Conservation (phyloP, 2,113 vertebrate species). For the Podilymbus podiceps region DNA sequence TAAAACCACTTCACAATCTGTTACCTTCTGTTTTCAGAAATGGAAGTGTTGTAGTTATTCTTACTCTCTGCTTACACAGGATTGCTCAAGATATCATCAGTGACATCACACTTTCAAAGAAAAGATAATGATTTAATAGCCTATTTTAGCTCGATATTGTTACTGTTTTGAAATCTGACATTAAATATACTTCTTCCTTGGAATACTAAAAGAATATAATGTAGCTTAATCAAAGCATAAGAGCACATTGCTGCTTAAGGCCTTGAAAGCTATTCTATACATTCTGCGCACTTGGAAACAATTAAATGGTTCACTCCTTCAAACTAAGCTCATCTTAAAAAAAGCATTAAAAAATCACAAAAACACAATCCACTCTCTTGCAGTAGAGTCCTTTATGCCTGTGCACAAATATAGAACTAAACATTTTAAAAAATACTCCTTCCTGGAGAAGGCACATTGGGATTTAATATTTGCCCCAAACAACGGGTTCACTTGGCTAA, state of each 20-base stretch:
- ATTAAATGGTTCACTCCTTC: slow-evolving; percentile 20
- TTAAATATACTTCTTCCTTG: background rate
- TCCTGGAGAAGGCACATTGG: background rate
- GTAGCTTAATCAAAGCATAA: background rate
- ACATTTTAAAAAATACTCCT: slow-evolving; percentile 26
- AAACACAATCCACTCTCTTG: background rate
- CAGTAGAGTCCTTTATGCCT: background rate
- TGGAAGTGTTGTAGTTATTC: background rate
- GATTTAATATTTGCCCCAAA: slow-evolving; percentile 60
- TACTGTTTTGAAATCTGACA: background rate
- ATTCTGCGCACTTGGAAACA: slow-evolving; percentile 1
- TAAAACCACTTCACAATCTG: background rate
- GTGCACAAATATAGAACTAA: slow-evolving; percentile 18
- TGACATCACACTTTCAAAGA: background rate
- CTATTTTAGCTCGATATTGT: background rate
- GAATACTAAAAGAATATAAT: background rate
- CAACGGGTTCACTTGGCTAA: slow-evolving; percentile 54
- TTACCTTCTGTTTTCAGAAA: background rate
- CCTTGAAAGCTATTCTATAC: background rate
- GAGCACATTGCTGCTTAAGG: background rate
- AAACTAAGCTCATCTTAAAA: background rate
- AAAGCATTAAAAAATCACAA: background rate
- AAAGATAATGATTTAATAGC: background rate
- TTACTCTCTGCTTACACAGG: background rate
- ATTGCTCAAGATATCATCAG: background rate